Evolutionary conservation across 2,888 invertebrate genomes (phyloP).

Genomic region (Neoascia interrupta): DNA sequence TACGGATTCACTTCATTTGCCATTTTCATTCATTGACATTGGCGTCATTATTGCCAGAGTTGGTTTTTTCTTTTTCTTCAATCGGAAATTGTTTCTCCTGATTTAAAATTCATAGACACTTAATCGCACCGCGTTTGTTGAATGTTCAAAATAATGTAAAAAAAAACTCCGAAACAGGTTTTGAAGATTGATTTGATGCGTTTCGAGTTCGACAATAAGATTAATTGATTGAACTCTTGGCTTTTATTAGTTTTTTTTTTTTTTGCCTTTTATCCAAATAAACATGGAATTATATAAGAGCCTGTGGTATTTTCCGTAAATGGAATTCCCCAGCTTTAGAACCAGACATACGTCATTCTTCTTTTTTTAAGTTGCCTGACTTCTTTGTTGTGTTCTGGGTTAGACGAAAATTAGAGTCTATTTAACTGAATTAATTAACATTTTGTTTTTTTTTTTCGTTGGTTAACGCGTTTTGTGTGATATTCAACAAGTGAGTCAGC

Average conservation of each 20-base stretch:
- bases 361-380: not conserved
- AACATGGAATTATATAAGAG: too few species aligned
- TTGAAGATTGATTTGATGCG: not conserved
- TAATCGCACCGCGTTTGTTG: too few species aligned
- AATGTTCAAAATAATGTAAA: too few species aligned
- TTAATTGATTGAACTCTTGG: not conserved
- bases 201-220: not conserved
- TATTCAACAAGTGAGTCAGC: too few species aligned
- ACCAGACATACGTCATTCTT: not conserved
- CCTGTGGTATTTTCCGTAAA: not conserved
- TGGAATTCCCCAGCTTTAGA: constrained; percentile 1
- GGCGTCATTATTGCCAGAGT: not conserved
- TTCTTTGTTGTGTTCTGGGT: constrained; percentile 7
- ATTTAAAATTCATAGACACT: too few species aligned
- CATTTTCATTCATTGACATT: constrained; percentile 1
- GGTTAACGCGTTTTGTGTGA: too few species aligned
- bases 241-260: not conserved
- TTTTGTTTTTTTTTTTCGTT: not conserved
- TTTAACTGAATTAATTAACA: not conserved
- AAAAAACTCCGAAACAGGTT: constrained; percentile 1
- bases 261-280: not conserved
- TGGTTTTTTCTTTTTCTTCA: too few species aligned
- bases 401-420: not conserved
- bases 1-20: not conserved
- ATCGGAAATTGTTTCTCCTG: too few species aligned